phyloP scores from a whole-genome alignment of 2,888 invertebrate genomes.

The Timema podura region DNA sequence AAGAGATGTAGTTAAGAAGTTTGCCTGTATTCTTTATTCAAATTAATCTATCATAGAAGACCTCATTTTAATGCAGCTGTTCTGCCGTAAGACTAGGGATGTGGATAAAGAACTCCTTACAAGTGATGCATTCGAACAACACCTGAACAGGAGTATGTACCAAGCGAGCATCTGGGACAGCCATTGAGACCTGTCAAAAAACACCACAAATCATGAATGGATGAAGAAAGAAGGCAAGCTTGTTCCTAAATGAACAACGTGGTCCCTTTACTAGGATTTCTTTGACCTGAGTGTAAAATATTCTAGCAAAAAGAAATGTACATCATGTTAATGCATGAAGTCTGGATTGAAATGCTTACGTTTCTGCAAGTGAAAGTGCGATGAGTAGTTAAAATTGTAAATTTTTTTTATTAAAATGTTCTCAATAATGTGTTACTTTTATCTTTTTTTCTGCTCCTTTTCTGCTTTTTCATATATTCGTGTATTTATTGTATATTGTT shows the following conservation, averaged over 20 bases:
- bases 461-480: no score
- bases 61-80: no score
- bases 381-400: not conserved
- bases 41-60: not conserved
- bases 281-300: not conserved
- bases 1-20: no score
- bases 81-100: no score
- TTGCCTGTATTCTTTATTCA: no score
- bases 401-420: not conserved
- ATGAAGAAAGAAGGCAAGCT: not conserved
- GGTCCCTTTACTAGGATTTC: not conserved
- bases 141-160: not conserved
- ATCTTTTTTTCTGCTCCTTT: no score
- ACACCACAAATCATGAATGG: not conserved
- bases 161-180: not conserved
- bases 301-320: not conserved
- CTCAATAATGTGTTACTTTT: not conserved
- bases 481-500: no score
- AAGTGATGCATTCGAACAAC: slow-evolving; percentile 2
- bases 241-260: not conserved
- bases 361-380: not conserved
- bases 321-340: slow-evolving; percentile 1
- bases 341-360: not conserved
- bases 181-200: not conserved
- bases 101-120: not conserved